Conservation (phyloP, 2,797 vertebrate species). For the Antrozous pallidus region DNA sequence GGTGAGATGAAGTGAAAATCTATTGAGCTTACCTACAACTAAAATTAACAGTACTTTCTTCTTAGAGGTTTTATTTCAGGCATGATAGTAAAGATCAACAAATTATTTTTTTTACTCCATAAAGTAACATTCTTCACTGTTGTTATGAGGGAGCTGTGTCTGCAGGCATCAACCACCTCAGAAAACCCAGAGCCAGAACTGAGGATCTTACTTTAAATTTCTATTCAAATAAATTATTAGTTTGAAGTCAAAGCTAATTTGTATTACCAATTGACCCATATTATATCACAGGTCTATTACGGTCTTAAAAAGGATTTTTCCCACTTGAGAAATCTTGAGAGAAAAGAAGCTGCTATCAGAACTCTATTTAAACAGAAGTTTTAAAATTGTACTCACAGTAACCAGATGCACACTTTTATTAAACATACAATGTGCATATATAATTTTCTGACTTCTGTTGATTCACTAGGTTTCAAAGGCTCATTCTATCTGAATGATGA, state of each 20-base stretch:
- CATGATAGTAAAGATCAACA: background rate
- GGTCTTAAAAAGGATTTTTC: slow-evolving; percentile 6
- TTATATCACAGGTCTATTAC: background rate
- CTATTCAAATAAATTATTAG: background rate
- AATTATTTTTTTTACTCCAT: background rate
- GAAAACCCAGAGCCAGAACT: background rate
- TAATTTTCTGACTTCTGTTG: slow-evolving; percentile 39
- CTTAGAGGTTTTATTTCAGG: background rate
- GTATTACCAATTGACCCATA: slow-evolving; percentile 10
- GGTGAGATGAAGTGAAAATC: slow-evolving; percentile 12
- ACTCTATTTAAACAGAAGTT: slow-evolving; percentile 18
- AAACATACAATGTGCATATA: background rate
- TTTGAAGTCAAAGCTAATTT: slow-evolving; percentile 48
- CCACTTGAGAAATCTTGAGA: slow-evolving; percentile 19
- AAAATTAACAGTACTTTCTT: slow-evolving; percentile 26
- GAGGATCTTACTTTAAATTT: background rate
- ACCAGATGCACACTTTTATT: slow-evolving; percentile 9
- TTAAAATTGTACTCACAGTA: background rate
- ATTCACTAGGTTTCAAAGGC: slow-evolving; percentile 1
- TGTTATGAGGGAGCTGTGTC: background rate
- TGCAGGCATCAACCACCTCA: background rate
- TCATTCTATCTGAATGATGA: slow-evolving; percentile 51
- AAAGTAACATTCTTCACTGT: background rate
- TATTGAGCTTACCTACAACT: background rate
- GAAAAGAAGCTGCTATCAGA: background rate